These are phyloP conservation scores for Carassius auratus DNA, from an alignment of 2,113 vertebrate species.

Conservation along the genomic window DNA sequence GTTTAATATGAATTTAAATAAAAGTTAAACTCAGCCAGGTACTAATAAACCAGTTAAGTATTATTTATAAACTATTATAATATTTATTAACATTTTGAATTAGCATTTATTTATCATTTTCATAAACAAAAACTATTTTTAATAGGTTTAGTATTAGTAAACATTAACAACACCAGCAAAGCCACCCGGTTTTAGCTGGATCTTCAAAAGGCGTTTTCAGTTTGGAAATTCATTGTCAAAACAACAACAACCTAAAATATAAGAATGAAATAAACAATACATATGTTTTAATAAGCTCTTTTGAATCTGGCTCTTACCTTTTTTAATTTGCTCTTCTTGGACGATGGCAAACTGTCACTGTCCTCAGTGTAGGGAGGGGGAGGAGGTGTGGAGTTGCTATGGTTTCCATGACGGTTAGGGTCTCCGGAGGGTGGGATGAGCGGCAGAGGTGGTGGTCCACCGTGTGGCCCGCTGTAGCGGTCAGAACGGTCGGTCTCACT, in stretches of 20 bases:
- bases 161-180: no score
- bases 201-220: no score
- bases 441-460: constrained; percentile 74
- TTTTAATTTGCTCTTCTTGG: constrained; percentile 80
- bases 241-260: no score
- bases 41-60: no score
- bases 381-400: constrained; percentile 65
- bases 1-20: background rate
- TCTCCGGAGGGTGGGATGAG: constrained; percentile 66
- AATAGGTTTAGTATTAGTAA: no score
- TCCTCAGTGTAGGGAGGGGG: constrained; percentile 80
- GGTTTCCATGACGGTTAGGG: constrained; percentile 57
- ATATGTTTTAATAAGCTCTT: background rate
- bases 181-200: no score
- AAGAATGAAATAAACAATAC: no score
- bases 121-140: no score
- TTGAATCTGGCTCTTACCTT: constrained; percentile 70
- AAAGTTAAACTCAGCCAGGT: background rate
- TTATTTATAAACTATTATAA: no score
- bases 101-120: background rate
- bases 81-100: no score
- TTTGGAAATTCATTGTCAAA: no score
- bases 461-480: constrained; percentile 56
- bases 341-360: constrained; percentile 79
- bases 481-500: constrained; percentile 72